A percentile compares a stretch with the other conserved stretches of the same genome.
Conservation (phyloP, 2,888 invertebrate genomes). For the Neoitamus cyanurus region DNA sequence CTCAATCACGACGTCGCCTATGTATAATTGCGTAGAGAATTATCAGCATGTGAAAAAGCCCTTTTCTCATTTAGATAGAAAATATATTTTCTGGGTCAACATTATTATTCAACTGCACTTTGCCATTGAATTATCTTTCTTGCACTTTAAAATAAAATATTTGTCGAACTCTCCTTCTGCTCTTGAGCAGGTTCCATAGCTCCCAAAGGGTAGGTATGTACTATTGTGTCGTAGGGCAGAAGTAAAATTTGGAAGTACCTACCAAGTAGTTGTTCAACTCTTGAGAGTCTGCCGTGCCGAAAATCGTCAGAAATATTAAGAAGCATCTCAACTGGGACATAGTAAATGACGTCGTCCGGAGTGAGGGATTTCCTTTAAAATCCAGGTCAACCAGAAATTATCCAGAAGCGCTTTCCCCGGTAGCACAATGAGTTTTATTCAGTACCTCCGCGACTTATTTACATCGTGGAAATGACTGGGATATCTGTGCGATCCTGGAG, state of each 20-base stretch:
- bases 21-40: too few species aligned
- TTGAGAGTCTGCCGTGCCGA: neutral
- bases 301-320: neutral
- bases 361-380: neutral
- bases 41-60: too few species aligned
- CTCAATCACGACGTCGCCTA: too few species aligned
- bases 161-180: too few species aligned
- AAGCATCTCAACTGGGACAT: neutral
- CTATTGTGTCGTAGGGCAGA: neutral
- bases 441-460: neutral
- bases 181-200: too few species aligned
- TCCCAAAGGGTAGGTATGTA: too few species aligned
- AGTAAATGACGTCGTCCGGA: neutral
- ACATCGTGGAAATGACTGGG: neutral
- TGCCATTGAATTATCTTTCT: too few species aligned
- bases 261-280: neutral
- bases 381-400: slow-evolving; percentile 30
- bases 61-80: too few species aligned
- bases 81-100: too few species aligned
- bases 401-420: neutral
- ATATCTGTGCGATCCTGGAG: slow-evolving; percentile 10
- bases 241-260: too few species aligned
- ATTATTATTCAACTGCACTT: too few species aligned
- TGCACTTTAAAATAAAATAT: too few species aligned
- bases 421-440: neutral